A percentile compares a stretch with the other conserved stretches of the same genome.
phyloP scores from a whole-genome alignment of 2,888 invertebrate species.

The Lordiphosa fenestrarum region DNA sequence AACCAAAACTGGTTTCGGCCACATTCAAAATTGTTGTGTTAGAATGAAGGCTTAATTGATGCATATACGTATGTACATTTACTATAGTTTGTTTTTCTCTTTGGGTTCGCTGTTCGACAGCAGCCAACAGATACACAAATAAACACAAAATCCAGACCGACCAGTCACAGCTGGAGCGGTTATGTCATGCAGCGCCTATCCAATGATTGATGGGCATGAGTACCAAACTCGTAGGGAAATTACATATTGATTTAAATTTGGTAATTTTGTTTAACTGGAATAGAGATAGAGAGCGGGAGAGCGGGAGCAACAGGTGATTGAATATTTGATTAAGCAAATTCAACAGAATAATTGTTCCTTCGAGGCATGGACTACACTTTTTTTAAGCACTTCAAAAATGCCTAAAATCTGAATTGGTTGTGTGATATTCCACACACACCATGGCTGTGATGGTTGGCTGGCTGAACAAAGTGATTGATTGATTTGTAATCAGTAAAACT shows the following conservation, averaged over 20 bases:
- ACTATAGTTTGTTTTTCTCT: conserved; percentile 11
- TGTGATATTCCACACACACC: conserved; percentile 11
- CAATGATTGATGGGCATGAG: conserved; percentile 52
- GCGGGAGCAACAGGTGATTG: conserved; percentile 25
- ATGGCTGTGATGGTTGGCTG: conserved; percentile 14
- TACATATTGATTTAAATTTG: conserved; percentile 20
- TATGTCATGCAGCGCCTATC: conserved; percentile 60
- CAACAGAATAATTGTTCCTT: no score
- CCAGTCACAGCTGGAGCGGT: conserved; percentile 61
- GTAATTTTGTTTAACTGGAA: conserved; percentile 12
- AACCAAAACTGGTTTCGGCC: conserved; percentile 47
- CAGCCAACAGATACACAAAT: conserved; percentile 16
- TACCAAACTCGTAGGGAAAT: conserved; percentile 7
- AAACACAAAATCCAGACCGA: conserved; percentile 20
- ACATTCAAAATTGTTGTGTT: conserved; percentile 46
- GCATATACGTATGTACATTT: conserved; percentile 37
- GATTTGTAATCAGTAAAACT: conserved; percentile 18
- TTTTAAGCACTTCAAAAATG: no score
- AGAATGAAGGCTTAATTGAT: conserved; percentile 68
- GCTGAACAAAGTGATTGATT: conserved; percentile 55
- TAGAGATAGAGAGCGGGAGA: no score
- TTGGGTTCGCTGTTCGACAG: conserved; percentile 9
- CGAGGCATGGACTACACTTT: no score
- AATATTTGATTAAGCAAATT: no score
- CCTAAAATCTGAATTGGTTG: no score